These are phyloP conservation scores for Myocastor coypus DNA, from an alignment of 2,113 vertebrate genomes.

Conservation along the genomic window DNA sequence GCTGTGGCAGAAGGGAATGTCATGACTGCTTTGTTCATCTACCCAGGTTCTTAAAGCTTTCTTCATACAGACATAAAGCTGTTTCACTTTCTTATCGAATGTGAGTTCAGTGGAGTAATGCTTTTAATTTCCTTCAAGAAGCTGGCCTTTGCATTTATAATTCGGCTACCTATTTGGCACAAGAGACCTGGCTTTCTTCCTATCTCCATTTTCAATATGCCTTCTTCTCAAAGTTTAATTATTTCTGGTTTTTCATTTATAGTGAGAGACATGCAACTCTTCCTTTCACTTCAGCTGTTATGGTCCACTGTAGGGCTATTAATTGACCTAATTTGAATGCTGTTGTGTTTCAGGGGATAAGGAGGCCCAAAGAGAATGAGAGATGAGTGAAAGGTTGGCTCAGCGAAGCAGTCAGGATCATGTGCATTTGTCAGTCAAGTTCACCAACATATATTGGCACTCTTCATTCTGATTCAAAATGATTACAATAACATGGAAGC, in stretches of 20 bases:
- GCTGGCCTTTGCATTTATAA: not conserved
- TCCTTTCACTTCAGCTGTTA: not conserved
- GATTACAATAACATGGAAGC: not conserved
- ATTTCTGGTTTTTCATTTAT: not conserved
- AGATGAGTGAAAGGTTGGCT: not conserved
- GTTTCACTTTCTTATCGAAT: not conserved
- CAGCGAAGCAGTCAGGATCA: not conserved
- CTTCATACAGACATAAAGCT: not conserved
- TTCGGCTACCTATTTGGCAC: not conserved
- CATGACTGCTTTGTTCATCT: not conserved
- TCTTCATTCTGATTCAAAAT: not conserved
- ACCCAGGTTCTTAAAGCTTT: not conserved
- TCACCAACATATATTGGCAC: not conserved
- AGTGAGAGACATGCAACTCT: not conserved
- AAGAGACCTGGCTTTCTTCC: not conserved
- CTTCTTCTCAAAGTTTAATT: not conserved
- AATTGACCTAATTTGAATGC: not conserved
- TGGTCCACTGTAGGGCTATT: not conserved
- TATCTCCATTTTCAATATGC: not conserved
- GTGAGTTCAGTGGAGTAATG: not conserved
- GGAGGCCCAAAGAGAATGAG: not conserved
- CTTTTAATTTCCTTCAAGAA: constrained; percentile 49
- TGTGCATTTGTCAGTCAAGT: not conserved
- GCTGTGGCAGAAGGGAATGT: not conserved
- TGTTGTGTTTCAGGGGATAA: not conserved